phyloP scores from a whole-genome alignment of 2,888 invertebrate species.

The Hirtodrosophila cameraria region DNA sequence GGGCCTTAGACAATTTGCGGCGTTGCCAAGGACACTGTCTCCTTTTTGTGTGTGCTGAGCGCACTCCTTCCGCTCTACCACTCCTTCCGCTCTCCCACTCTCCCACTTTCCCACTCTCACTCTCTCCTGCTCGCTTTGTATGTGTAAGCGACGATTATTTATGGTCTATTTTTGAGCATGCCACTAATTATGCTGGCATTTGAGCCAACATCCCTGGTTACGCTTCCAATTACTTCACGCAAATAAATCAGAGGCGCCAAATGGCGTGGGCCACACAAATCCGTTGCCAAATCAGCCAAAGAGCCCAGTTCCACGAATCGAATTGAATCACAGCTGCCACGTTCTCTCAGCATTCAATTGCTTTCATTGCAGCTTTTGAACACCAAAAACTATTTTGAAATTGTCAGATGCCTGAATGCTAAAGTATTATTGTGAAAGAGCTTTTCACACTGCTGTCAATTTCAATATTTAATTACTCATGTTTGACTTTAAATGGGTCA shows the following conservation, averaged over 20 bases:
- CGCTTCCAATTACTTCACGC: conserved; percentile 71
- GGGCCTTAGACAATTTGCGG: conserved; percentile 67
- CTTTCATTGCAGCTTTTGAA: neutral
- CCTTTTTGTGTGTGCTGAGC: neutral
- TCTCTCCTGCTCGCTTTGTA: neutral
- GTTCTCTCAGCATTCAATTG: conserved; percentile 42
- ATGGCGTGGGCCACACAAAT: conserved; percentile 46
- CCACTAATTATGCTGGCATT: conserved; percentile 75
- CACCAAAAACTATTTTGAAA: too few species aligned
- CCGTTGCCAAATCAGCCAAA: conserved; percentile 36
- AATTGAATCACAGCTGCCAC: conserved; percentile 9
- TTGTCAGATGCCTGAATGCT: too few species aligned
- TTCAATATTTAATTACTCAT: too few species aligned
- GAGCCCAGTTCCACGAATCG: conserved; percentile 20
- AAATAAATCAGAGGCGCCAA: conserved; percentile 72
- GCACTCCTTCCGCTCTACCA: conserved; percentile 1
- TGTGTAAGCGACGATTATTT: conserved; percentile 68
- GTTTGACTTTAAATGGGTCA: too few species aligned
- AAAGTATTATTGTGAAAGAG: too few species aligned
- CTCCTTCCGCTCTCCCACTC: neutral
- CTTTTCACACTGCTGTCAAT: too few species aligned
- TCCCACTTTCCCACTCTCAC: neutral
- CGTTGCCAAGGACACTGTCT: conserved; percentile 21
- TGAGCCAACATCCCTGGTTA: conserved; percentile 58
- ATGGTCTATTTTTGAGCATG: conserved; percentile 75